Evolutionary conservation across 1,140 invertebrate genomes (phyloP).

Genomic region (Heliconius nattereri): DNA sequence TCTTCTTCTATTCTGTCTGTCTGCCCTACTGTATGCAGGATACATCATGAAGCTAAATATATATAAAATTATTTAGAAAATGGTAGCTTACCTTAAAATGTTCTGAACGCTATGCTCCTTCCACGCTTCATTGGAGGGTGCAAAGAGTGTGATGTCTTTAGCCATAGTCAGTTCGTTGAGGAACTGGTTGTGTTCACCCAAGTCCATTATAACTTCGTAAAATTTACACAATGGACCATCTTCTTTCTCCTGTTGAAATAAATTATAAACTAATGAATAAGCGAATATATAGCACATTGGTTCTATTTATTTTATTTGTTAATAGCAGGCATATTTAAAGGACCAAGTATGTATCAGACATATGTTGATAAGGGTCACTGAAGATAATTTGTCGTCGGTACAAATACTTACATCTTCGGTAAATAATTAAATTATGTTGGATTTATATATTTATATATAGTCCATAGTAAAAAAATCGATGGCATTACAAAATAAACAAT

Average conservation of each 20-base stretch:
- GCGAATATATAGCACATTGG: not conserved
- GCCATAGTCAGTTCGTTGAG: slow-evolving; percentile 86
- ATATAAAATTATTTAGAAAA: too few relatives aligned
- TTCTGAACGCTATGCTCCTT: slow-evolving; percentile 83
- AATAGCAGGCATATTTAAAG: not conserved
- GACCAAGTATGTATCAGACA: not conserved
- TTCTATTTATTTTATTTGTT: not conserved
- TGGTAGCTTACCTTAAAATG: not conserved
- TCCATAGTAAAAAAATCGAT: too few relatives aligned
- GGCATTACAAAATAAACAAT: too few relatives aligned
- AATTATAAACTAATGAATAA: not conserved
- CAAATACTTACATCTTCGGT: not conserved
- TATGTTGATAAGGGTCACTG: not conserved
- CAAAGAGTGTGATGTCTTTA: slow-evolving; percentile 91
- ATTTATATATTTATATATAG: not conserved
- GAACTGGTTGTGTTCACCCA: slow-evolving; percentile 86
- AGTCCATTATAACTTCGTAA: slow-evolving; percentile 89
- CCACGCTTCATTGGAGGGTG: slow-evolving; percentile 93
- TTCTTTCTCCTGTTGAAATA: slow-evolving; percentile 84
- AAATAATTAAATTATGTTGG: not conserved
- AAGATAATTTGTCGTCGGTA: not conserved
- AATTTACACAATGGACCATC: slow-evolving; percentile 91
- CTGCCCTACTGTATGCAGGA: too few relatives aligned
- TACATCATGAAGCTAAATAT: too few relatives aligned
- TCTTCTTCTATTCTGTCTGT: too few relatives aligned